These are phyloP conservation scores for Actinemys pallida DNA, from an alignment of 2,113 vertebrate species.

Conservation along the genomic window DNA sequence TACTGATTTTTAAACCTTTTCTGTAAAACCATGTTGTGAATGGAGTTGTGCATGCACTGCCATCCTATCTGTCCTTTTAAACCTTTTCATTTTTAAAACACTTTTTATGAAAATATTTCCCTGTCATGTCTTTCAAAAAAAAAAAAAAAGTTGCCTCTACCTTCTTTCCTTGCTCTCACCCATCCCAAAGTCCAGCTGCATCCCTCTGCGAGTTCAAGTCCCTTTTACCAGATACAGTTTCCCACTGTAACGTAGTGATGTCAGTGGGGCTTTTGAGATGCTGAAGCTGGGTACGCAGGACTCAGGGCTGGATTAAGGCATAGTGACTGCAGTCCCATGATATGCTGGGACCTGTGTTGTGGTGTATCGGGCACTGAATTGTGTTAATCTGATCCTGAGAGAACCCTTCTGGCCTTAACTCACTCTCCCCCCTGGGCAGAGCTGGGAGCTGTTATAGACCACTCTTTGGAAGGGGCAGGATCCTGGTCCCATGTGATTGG, in stretches of 20 bases:
- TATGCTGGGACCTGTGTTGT: background rate
- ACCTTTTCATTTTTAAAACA: background rate
- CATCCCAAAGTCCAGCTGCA: background rate
- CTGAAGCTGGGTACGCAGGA: background rate
- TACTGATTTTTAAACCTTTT: background rate
- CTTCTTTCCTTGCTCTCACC: background rate
- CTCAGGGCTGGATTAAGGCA: background rate
- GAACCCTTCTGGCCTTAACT: background rate
- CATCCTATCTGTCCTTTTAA: too few species aligned
- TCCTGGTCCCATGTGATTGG: too few species aligned
- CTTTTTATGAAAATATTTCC: too few species aligned
- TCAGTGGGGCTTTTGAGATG: background rate
- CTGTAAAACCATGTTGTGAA: too few species aligned
- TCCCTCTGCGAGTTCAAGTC: background rate
- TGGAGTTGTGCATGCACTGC: too few species aligned
- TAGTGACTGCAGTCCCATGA: background rate
- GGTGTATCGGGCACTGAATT: background rate
- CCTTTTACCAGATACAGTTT: too few species aligned
- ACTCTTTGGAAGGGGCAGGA: background rate
- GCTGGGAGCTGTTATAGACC: background rate
- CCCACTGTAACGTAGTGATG: background rate
- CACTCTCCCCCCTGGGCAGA: background rate
- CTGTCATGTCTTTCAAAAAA: background rate
- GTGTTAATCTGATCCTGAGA: background rate
- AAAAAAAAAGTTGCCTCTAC: background rate